Conservation (phyloP, 2,113 vertebrate species). For the Laterallus jamaicensis region DNA sequence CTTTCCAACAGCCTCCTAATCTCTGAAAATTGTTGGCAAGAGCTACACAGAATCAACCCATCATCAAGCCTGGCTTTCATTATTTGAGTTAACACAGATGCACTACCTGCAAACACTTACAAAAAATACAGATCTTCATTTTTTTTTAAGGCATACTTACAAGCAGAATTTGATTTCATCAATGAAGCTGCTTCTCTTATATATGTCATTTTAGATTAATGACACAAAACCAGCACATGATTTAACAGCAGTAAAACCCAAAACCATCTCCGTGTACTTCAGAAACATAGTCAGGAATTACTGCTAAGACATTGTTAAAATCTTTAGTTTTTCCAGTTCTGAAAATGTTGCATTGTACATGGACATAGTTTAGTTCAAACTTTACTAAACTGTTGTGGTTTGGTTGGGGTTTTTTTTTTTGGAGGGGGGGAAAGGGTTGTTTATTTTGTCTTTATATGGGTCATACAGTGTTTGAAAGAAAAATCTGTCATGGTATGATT, state of each 20-base stretch:
- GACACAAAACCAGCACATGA: neutral
- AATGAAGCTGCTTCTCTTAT: conserved; percentile 30
- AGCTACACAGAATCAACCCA: conserved; percentile 21
- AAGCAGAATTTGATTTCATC: conserved; percentile 22
- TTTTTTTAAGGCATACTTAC: neutral
- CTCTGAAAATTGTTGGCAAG: conserved; percentile 67
- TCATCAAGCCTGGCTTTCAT: conserved; percentile 14
- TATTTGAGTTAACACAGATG: conserved; percentile 33
- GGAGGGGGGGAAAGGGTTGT: too few species aligned
- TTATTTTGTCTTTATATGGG: too few species aligned
- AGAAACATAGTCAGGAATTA: neutral
- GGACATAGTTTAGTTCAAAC: neutral
- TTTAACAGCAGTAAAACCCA: neutral
- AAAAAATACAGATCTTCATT: neutral
- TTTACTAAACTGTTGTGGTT: neutral
- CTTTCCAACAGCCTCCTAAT: conserved; percentile 60
- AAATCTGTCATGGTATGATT: neutral
- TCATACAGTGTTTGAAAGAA: neutral
- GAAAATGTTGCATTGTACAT: neutral
- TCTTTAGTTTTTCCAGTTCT: neutral
- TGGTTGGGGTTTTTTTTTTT: neutral
- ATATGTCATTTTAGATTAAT: conserved; percentile 7
- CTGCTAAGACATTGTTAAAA: neutral
- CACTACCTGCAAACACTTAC: conserved; percentile 26
- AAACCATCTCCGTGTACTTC: neutral